Percentiles rank a stretch among this genome's conserved stretches.
Evolutionary conservation across 2,888 invertebrate species (phyloP).

Genomic region (Cephus pygmeus): DNA sequence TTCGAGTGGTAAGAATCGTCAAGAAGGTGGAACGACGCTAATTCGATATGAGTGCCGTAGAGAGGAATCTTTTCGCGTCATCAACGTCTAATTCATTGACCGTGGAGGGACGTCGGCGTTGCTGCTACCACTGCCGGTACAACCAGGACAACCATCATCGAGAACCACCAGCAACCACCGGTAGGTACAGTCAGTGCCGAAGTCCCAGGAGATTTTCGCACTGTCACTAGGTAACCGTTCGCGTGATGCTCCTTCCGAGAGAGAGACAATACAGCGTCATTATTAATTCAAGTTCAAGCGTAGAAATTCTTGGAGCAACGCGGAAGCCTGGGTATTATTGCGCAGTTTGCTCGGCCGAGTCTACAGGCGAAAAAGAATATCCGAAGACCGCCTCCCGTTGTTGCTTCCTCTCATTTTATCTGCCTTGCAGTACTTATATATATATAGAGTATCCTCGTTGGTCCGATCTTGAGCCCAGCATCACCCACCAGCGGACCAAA

Average conservation of each 20-base stretch:
- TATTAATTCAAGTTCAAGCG: slow-evolving; percentile 52
- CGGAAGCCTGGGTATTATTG: slow-evolving; percentile 41
- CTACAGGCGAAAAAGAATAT: neutral
- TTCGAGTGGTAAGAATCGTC: neutral
- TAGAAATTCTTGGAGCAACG: slow-evolving; percentile 50
- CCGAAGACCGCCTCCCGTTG: neutral
- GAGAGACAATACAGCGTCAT: slow-evolving; percentile 35
- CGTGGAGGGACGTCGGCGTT: slow-evolving; percentile 6
- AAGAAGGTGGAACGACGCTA: slow-evolving; percentile 2
- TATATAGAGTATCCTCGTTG: neutral
- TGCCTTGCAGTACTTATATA: neutral
- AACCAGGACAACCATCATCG: too few species aligned
- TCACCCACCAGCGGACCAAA: neutral
- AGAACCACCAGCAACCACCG: neutral
- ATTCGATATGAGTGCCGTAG: slow-evolving; percentile 2
- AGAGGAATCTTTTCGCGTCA: slow-evolving; percentile 37
- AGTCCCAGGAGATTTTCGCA: slow-evolving; percentile 45
- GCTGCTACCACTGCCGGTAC: neutral
- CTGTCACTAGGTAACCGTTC: slow-evolving; percentile 55
- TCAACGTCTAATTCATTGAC: slow-evolving; percentile 54
- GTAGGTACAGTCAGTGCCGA: neutral
- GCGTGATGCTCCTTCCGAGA: slow-evolving; percentile 33
- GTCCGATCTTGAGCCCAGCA: neutral
- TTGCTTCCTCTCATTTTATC: neutral
- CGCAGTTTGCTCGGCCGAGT: neutral